These are phyloP conservation scores for Pseudopleuronectes americanus DNA, from an alignment of 2,797 vertebrate species.

Conservation along the genomic window DNA sequence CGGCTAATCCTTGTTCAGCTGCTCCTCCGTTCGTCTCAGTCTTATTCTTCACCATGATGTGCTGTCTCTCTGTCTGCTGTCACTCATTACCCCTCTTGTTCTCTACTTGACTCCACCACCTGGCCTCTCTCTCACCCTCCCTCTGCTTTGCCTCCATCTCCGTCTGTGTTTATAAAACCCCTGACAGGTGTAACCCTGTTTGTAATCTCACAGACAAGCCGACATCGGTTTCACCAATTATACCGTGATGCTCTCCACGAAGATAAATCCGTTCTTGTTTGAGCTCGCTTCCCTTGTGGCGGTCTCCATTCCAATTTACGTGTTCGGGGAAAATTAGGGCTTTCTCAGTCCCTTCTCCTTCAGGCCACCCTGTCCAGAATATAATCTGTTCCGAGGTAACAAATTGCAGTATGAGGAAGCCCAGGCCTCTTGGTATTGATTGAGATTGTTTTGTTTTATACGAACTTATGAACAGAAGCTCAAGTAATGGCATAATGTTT, in stretches of 20 bases:
- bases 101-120: not conserved
- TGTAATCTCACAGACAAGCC: not conserved
- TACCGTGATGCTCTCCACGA: not conserved
- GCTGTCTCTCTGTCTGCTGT: not conserved
- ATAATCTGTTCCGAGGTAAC: conserved; percentile 54
- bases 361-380: conserved; percentile 35
- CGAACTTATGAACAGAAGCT: conserved; percentile 4
- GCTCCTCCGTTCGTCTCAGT: not conserved
- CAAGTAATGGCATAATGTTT: too few relatives aligned
- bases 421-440: conserved; percentile 45
- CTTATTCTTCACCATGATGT: not conserved
- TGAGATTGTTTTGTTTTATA: too few relatives aligned
- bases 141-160: not conserved
- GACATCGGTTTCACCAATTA: conserved; percentile 7
- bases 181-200: conserved; percentile 5
- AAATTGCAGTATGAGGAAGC: conserved; percentile 48
- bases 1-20: conserved; percentile 1
- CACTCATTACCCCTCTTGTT: conserved; percentile 17
- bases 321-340: conserved; percentile 48
- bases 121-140: conserved; percentile 12
- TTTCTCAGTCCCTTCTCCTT: conserved; percentile 41
- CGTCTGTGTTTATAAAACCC: conserved; percentile 15
- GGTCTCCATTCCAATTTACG: conserved; percentile 23
- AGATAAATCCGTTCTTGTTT: conserved; percentile 22
- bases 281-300: conserved; percentile 2